A percentile compares a stretch with the other conserved stretches of the same genome.
Evolutionary conservation across 2,113 vertebrate species (phyloP).

Genomic region (Malaclemys terrapin): DNA sequence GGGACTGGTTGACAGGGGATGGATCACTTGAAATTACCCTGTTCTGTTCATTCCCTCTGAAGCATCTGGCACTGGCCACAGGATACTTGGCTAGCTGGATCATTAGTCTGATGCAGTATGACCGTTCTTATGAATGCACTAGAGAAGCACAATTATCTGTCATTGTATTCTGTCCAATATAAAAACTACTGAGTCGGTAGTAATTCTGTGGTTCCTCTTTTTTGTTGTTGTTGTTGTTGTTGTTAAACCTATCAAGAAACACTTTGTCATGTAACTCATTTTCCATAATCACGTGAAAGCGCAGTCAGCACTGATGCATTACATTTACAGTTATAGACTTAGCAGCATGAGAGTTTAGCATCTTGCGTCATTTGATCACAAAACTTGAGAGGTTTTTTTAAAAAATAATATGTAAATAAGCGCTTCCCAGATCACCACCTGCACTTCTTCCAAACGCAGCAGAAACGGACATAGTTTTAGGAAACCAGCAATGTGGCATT

Average conservation of each 20-base stretch:
- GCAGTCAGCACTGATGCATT: background rate
- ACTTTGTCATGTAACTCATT: conserved; percentile 28
- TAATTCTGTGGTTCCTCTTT: conserved; percentile 26
- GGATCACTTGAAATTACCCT: background rate
- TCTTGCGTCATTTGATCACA: background rate
- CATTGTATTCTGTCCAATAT: background rate
- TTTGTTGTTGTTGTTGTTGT: background rate
- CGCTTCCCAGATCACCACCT: background rate
- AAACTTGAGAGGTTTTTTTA: background rate
- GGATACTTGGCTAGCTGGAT: background rate
- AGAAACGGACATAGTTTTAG: background rate
- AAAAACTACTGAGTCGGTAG: background rate
- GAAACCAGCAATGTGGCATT: background rate
- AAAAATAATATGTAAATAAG: background rate
- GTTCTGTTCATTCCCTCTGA: background rate
- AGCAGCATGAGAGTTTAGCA: background rate
- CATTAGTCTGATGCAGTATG: background rate
- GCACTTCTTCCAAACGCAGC: background rate
- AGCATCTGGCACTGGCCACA: background rate
- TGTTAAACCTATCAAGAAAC: background rate
- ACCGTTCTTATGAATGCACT: background rate
- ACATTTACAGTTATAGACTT: conserved; percentile 10
- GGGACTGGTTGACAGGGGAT: background rate
- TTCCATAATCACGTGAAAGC: conserved; percentile 19
- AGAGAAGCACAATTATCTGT: background rate